Percentiles rank a stretch among this genome's conserved stretches.
phyloP scores from a whole-genome alignment of 2,888 invertebrate genomes.

The Molanna angustata region DNA sequence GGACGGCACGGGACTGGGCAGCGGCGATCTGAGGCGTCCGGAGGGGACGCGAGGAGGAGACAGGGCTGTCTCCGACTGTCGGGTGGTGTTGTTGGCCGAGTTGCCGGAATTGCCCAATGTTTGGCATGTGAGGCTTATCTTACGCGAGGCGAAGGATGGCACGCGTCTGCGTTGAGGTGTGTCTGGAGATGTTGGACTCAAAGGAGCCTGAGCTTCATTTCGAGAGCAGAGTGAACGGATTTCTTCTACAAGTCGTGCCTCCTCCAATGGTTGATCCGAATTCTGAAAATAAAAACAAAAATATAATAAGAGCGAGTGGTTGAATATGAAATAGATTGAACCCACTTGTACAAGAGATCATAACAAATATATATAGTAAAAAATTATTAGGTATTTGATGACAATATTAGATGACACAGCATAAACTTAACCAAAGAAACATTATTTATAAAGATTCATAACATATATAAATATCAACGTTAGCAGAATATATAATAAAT shows the following conservation, averaged over 20 bases:
- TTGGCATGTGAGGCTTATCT: constrained; percentile 72
- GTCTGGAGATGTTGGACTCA: background rate
- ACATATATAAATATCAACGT: too few relatives aligned
- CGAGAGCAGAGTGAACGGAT: constrained; percentile 59
- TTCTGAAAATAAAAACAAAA: too few relatives aligned
- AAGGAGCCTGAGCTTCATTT: constrained; percentile 50
- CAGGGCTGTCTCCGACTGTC: constrained; percentile 35
- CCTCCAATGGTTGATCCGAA: constrained; percentile 28
- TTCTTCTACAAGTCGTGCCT: constrained; percentile 51
- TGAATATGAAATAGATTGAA: too few relatives aligned
- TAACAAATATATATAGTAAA: too few relatives aligned
- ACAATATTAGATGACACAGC: too few relatives aligned
- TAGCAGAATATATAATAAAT: too few relatives aligned
- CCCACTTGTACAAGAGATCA: too few relatives aligned
- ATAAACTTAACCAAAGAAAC: too few relatives aligned
- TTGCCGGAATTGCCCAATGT: constrained; percentile 40
- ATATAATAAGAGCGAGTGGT: too few relatives aligned
- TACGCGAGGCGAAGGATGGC: constrained; percentile 47
- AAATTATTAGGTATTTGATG: too few relatives aligned
- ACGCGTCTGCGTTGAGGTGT: constrained; percentile 19
- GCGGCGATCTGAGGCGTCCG: constrained; percentile 61
- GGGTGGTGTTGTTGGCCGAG: constrained; percentile 31
- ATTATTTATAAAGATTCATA: too few relatives aligned
- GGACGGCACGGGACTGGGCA: constrained; percentile 62
- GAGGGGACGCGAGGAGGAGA: constrained; percentile 35